Evolutionary conservation across 2,888 invertebrate species (phyloP), one percentile per base, ranked within the genome.

Genomic region (Coleophora flavipennella): DNA sequence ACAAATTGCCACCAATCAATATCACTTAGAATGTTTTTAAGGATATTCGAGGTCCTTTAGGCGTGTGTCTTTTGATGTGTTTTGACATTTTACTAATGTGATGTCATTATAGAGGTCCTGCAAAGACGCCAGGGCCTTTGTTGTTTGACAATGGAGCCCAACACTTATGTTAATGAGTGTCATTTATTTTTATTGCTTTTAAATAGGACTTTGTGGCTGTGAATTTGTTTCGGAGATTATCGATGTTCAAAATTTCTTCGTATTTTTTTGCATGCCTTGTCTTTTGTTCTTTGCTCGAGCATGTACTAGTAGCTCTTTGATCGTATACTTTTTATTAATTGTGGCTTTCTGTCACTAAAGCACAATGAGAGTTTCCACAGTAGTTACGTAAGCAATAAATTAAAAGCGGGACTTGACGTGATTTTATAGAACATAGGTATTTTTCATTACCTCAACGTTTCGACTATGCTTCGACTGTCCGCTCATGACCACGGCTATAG

Each of bases 51-150:
- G 65, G 64, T 55, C 53, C 56, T 61, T 63, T 53, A 59, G 57
- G 62, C 60, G 67, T 64, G 68, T 70, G 73, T 76, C 69, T 59
- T 78, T 79, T 80, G 76, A 79, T 75, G 62, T 84, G 81, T 84
- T 84, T 70, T 81, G 84, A 83, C 83, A 78, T 71, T 74, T 80
- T 78, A 83, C 81, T 84, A 83, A 84, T 84, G 80, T 51, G 70
- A 36, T 65, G 68, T 72, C 77, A 67, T 84, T 81, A 78, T 49
- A 55, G 53, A 63, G 68, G 64, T 67, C 69, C 67, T 72, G 57
- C 45, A 57, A 65, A 65, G 67, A 68, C 57, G 66, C 65, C 56
- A 63, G 55, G 56, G 56, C 53, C 49, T 64, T 74, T 73, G 65
- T 67, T 45, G 42, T 38, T 41, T 39, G 49, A 80, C 77, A 81